These are phyloP conservation scores for Oryzias curvinotus DNA, from an alignment of 2,113 vertebrate species.

Conservation along the genomic window DNA sequence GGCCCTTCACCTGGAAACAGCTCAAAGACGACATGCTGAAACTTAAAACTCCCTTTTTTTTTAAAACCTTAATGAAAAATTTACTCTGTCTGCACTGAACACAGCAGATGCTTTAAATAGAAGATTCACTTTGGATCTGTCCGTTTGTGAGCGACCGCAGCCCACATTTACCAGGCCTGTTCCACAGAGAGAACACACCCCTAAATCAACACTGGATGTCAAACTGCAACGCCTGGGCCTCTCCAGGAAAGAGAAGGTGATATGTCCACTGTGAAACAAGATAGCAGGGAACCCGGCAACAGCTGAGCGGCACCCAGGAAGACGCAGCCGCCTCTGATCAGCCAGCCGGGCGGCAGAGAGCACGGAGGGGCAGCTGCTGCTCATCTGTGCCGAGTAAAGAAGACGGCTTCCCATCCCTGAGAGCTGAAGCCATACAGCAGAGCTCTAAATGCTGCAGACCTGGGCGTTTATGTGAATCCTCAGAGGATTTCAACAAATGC, in stretches of 20 bases:
- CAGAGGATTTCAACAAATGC: not conserved
- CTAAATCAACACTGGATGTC: constrained; percentile 28
- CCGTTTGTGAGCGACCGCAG: not conserved
- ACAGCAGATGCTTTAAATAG: constrained; percentile 53
- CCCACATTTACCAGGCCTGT: not conserved
- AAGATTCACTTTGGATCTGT: constrained; percentile 23
- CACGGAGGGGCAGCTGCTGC: not conserved
- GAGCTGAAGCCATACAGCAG: constrained; percentile 21
- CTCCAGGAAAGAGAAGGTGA: constrained; percentile 64
- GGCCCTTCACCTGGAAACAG: constrained; percentile 10
- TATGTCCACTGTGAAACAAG: constrained; percentile 72
- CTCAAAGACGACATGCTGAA: constrained; percentile 18
- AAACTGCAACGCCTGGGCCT: constrained; percentile 23
- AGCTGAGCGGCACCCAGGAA: constrained; percentile 70
- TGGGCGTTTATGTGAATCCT: not conserved
- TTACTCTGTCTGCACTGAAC: constrained; percentile 39
- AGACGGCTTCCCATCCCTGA: constrained; percentile 24
- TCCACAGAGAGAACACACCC: constrained; percentile 11
- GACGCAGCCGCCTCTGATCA: constrained; percentile 61
- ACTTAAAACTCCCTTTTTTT: constrained; percentile 51
- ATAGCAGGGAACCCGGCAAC: constrained; percentile 64
- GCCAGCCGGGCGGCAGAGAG: constrained; percentile 30
- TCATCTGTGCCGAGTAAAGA: constrained; percentile 14
- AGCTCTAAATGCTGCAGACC: constrained; percentile 7
- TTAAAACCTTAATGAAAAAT: constrained; percentile 61